Evolutionary conservation across 2,888 invertebrate species (phyloP).

Genomic region (Conops quadrifasciatus): DNA sequence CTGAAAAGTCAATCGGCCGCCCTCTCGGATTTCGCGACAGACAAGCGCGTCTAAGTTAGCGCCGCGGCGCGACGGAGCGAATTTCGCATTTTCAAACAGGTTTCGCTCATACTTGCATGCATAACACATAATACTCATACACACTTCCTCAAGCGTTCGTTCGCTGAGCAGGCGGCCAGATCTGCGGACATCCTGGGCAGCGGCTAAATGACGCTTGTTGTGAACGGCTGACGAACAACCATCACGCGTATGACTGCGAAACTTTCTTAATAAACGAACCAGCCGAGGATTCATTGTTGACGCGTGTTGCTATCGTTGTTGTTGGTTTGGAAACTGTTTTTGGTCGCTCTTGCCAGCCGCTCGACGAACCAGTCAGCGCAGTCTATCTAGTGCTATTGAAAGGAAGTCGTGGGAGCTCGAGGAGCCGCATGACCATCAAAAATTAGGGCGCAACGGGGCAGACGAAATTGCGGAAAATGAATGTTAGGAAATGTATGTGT

Average conservation of each 20-base stretch:
- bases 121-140: no score
- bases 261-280: conserved; percentile 20
- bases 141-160: conserved; percentile 35
- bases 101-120: no score
- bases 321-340: not conserved
- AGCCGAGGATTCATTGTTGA: not conserved
- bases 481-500: conserved; percentile 13
- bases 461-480: conserved; percentile 15
- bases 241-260: not conserved
- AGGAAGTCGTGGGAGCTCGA: conserved; percentile 29
- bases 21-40: no score
- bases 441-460: not conserved
- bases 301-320: conserved; percentile 26
- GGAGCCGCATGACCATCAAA: conserved; percentile 8
- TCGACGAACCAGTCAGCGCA: not conserved
- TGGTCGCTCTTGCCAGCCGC: not conserved
- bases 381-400: conserved; percentile 12
- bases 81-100: no score
- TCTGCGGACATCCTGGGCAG: not conserved
- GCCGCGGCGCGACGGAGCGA: no score
- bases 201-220: not conserved
- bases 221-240: not conserved
- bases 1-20: no score
- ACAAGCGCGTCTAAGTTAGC: not conserved
- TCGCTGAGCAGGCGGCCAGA: conserved; percentile 5